These are phyloP conservation scores for Cybosia mesomella DNA, from an alignment of 2,888 invertebrate species.

Conservation along the genomic window DNA sequence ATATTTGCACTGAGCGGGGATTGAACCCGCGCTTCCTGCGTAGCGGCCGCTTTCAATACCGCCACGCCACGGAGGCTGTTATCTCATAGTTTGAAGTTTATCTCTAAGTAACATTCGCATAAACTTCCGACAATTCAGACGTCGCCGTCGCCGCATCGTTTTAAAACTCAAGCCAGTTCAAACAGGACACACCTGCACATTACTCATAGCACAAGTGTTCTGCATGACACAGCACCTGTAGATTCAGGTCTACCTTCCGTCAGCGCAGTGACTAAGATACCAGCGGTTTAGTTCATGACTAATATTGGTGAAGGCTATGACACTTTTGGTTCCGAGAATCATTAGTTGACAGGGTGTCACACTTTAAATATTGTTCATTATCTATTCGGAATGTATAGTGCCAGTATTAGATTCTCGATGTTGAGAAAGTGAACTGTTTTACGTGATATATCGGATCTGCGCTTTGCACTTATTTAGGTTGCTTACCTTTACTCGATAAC, in stretches of 20 bases:
- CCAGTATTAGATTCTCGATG: not conserved
- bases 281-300: not conserved
- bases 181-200: conserved; percentile 16
- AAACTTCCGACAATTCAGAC: not conserved
- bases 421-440: too few relatives aligned
- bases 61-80: too few relatives aligned
- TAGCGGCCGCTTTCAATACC: too few relatives aligned
- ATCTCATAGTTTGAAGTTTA: too few relatives aligned
- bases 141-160: too few relatives aligned
- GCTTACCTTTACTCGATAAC: too few relatives aligned
- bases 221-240: conserved; percentile 21
- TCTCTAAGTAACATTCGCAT: too few relatives aligned
- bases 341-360: not conserved
- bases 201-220: conserved; percentile 11
- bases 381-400: not conserved
- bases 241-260: conserved; percentile 27
- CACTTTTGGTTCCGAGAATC: not conserved
- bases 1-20: too few relatives aligned
- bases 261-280: conserved; percentile 30
- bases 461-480: too few relatives aligned
- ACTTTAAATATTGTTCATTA: not conserved
- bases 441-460: too few relatives aligned
- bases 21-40: too few relatives aligned
- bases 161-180: not conserved
- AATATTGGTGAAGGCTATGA: conserved; percentile 8